Conservation (phyloP, 2,797 vertebrate species). For the Sebastes diaconus region DNA sequence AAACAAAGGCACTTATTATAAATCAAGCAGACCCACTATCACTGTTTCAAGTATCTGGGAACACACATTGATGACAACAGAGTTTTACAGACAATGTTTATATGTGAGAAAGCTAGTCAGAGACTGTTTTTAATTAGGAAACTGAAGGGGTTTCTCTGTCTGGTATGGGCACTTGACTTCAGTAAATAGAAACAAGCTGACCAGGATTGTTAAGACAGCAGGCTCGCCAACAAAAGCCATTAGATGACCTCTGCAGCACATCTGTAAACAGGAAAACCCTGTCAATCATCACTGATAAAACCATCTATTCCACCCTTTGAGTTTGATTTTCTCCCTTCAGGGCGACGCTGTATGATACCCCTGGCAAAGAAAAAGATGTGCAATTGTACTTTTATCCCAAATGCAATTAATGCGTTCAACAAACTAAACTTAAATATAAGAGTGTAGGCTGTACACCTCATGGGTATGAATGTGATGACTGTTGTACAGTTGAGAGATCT, state of each 20-base stretch:
- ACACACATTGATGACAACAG: not conserved
- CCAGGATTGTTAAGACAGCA: not conserved
- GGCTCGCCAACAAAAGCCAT: not conserved
- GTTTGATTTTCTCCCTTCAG: not conserved
- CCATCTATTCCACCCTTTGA: not conserved
- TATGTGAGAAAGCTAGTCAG: not conserved
- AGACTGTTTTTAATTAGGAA: not conserved
- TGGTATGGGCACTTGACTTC: not conserved
- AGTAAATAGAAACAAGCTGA: not conserved
- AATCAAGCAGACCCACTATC: not conserved
- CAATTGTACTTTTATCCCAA: not conserved
- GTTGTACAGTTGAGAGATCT: not conserved
- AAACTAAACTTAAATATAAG: not conserved
- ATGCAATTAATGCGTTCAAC: not conserved
- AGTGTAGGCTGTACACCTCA: not conserved
- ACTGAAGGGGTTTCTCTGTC: not conserved
- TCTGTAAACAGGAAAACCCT: not conserved
- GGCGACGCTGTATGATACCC: not conserved
- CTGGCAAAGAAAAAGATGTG: not conserved
- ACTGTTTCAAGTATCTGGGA: not conserved
- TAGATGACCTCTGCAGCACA: not conserved
- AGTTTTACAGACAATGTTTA: not conserved
- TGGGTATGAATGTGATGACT: not conserved
- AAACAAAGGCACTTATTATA: not conserved
- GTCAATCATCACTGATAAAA: not conserved